Evolutionary conservation across 2,797 vertebrate species (phyloP).

Genomic region (Cossypha dichroa): DNA sequence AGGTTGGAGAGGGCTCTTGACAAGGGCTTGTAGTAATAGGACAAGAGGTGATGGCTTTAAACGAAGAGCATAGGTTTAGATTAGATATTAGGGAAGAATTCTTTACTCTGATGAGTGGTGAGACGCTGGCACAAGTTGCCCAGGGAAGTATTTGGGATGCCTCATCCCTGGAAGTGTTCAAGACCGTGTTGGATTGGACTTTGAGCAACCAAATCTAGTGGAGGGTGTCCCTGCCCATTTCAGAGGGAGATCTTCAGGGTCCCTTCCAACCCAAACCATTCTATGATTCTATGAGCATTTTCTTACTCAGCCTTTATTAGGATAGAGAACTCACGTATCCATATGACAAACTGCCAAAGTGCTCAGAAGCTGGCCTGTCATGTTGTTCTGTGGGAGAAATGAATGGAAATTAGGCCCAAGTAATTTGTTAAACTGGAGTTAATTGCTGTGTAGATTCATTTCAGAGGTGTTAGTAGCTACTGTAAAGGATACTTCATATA

Average conservation of each 20-base stretch:
- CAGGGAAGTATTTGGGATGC: background rate
- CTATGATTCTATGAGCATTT: background rate
- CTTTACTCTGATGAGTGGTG: background rate
- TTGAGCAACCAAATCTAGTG: background rate
- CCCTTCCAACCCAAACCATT: background rate
- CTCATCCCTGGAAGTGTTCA: background rate
- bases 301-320: background rate
- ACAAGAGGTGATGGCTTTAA: background rate
- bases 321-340: background rate
- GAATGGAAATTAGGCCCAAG: background rate
- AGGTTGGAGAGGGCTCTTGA: background rate
- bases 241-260: background rate
- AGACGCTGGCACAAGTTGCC: background rate
- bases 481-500: background rate
- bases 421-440: background rate
- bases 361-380: background rate
- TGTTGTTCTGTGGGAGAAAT: background rate
- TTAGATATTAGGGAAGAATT: background rate
- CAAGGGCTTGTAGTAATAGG: too few relatives aligned
- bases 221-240: background rate
- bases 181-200: background rate
- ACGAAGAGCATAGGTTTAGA: background rate
- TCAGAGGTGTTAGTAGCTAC: background rate
- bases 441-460: background rate
- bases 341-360: background rate